A percentile compares a stretch with the other conserved stretches of the same genome.
phyloP scores from a whole-genome alignment of 2,113 vertebrate species.

The Rattus rattus region DNA sequence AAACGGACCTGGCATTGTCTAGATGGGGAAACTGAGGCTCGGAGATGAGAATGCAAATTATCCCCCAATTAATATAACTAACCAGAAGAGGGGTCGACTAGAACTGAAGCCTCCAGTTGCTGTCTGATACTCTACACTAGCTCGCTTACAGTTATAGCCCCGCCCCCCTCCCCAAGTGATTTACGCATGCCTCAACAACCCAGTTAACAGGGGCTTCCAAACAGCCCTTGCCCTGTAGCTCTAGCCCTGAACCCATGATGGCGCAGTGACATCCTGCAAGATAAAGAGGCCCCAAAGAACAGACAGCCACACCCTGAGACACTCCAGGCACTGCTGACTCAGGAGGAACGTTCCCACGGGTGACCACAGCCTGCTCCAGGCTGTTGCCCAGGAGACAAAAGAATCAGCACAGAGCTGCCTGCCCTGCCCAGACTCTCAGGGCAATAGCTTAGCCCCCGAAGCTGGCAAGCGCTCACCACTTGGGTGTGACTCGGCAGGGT shows the following conservation, averaged over 20 bases:
- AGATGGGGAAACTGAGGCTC: neutral
- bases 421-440: constrained; percentile 63
- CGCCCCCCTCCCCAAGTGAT: neutral
- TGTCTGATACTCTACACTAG: neutral
- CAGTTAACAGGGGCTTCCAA: neutral
- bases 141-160: neutral
- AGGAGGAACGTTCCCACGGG: constrained; percentile 65
- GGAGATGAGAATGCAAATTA: neutral
- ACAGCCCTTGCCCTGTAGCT: neutral
- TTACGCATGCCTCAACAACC: neutral
- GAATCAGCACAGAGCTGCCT: constrained; percentile 42
- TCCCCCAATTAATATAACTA: neutral
- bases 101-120: neutral
- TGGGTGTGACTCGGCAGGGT: constrained; percentile 70
- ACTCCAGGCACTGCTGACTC: constrained; percentile 32
- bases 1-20: neutral
- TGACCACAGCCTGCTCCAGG: constrained; percentile 62
- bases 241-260: neutral
- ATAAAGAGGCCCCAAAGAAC: constrained; percentile 17
- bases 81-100: neutral
- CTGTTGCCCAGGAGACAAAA: constrained; percentile 67
- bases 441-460: constrained; percentile 53
- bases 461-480: constrained; percentile 64
- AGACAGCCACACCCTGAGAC: neutral
- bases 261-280: constrained; percentile 13